Conservation (phyloP, 92 coral and sea anemone species). For the Montipora capitata region DNA sequence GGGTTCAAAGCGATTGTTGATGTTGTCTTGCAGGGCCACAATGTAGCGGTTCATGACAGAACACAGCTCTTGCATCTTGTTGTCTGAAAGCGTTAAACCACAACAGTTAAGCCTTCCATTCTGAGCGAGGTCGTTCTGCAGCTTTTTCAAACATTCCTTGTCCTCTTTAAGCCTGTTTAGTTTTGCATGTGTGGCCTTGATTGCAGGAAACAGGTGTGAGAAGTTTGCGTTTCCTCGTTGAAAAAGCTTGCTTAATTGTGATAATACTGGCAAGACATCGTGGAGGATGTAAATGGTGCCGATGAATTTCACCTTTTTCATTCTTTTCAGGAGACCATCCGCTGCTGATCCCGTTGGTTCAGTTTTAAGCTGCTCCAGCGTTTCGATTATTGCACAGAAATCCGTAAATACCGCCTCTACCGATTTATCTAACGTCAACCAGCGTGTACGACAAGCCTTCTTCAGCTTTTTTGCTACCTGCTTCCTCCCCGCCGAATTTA, state of each 20-base stretch:
- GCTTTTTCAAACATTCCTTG: conserved; percentile 16
- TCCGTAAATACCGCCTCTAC: neutral
- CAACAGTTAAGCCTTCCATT: conserved; percentile 20
- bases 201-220: too few species aligned
- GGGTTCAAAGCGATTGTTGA: conserved; percentile 4
- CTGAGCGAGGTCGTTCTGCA: conserved; percentile 10
- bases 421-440: too few species aligned
- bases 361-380: neutral
- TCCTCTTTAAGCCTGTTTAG: conserved; percentile 21
- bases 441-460: too few species aligned
- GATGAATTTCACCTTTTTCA: conserved; percentile 1
- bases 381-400: neutral
- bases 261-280: conserved; percentile 19
- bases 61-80: neutral
- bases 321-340: conserved; percentile 9
- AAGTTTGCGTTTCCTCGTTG: neutral
- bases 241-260: neutral
- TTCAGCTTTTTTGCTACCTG: neutral
- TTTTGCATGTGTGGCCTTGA: conserved; percentile 3
- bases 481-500: conserved; percentile 4
- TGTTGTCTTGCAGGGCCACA: conserved; percentile 1
- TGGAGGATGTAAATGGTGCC: conserved; percentile 20
- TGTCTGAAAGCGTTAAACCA: neutral
- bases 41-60: neutral
- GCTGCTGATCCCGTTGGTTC: conserved; percentile 24